Evolutionary conservation across 1,140 invertebrate species (phyloP).

Genomic region (Anoplophora glabripennis): DNA sequence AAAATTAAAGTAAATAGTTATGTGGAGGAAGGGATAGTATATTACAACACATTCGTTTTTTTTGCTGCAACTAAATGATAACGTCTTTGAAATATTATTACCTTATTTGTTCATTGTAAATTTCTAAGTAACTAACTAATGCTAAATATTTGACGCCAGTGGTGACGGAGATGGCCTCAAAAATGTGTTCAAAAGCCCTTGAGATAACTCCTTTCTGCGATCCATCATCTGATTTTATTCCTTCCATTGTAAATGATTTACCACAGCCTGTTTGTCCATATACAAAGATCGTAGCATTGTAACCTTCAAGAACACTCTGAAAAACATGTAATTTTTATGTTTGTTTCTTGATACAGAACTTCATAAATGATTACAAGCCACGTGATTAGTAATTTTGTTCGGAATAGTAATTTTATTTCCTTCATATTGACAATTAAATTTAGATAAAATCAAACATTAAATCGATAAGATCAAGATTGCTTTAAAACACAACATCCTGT

Average conservation of each 20-base stretch:
- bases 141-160: slow-evolving; percentile 81
- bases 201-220: slow-evolving; percentile 76
- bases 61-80: no score
- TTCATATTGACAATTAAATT: no score
- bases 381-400: no score
- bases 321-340: slow-evolving; percentile 11
- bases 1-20: no score
- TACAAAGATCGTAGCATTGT: slow-evolving; percentile 85
- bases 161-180: slow-evolving; percentile 84
- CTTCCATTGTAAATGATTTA: slow-evolving; percentile 82
- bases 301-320: slow-evolving; percentile 82
- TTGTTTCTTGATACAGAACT: neutral
- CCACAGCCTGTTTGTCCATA: slow-evolving; percentile 88
- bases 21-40: no score
- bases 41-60: no score
- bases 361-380: no score
- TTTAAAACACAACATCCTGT: no score
- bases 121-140: slow-evolving; percentile 89
- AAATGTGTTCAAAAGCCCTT: slow-evolving; percentile 85
- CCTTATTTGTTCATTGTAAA: slow-evolving; percentile 87
- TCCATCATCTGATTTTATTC: slow-evolving; percentile 53
- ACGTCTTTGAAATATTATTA: no score
- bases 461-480: no score
- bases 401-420: no score
- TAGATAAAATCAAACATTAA: no score